A percentile compares a stretch with the other conserved stretches of the same genome.
Conservation (phyloP, 2,888 invertebrate species). For the Drosophila crucigera region DNA sequence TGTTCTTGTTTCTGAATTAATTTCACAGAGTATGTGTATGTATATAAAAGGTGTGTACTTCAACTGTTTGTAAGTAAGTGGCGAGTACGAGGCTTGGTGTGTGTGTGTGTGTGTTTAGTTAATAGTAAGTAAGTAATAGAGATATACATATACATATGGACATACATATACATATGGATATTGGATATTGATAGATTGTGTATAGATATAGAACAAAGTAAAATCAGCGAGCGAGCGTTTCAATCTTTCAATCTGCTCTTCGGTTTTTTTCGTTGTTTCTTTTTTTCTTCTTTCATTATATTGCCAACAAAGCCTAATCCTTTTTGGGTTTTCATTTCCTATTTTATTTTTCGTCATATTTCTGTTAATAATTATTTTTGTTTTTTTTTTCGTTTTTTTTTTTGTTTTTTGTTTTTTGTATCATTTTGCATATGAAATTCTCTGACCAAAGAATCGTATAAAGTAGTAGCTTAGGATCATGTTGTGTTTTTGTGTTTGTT, state of each 20-base stretch:
- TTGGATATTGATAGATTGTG: constrained; percentile 34
- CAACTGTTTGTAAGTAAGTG: constrained; percentile 21
- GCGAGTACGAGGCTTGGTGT: constrained; percentile 17
- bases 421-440: constrained; percentile 32
- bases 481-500: constrained; percentile 28
- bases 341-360: constrained; percentile 17
- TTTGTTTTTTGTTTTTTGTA: constrained; percentile 22
- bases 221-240: constrained; percentile 76
- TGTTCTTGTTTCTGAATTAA: constrained; percentile 2
- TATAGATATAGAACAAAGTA: constrained; percentile 71
- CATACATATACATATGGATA: constrained; percentile 38
- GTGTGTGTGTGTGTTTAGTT: constrained; percentile 40
- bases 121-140: constrained; percentile 37
- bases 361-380: constrained; percentile 17
- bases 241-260: constrained; percentile 55
- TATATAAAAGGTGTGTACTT: constrained; percentile 1
- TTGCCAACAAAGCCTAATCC: constrained; percentile 61
- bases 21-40: constrained; percentile 28
- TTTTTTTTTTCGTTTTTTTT: constrained; percentile 26
- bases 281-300: constrained; percentile 8
- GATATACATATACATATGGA: constrained; percentile 48
- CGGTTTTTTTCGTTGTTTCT: constrained; percentile 4
- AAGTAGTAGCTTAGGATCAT: constrained; percentile 39
- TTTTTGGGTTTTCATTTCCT: constrained; percentile 27
- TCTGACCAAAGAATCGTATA: constrained; percentile 40